phyloP scores from a whole-genome alignment of 2,888 invertebrate species.

The Calliphora vomitoria region DNA sequence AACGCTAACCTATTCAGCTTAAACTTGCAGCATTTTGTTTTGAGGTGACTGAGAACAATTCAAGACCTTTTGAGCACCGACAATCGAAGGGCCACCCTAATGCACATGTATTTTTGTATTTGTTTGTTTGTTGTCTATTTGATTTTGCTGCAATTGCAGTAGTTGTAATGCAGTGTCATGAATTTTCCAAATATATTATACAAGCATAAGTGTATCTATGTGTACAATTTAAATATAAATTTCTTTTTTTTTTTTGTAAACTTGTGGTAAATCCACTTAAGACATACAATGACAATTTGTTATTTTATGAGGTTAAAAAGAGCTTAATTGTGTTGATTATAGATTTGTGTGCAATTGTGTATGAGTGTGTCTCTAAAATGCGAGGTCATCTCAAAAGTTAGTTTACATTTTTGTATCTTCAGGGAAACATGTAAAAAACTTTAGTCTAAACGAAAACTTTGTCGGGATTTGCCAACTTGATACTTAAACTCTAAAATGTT shows the following conservation, averaged over 20 bases:
- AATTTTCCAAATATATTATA: slow-evolving; percentile 71
- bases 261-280: slow-evolving; percentile 76
- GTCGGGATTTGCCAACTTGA: too few species aligned
- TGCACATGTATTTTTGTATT: not conserved
- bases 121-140: slow-evolving; percentile 66
- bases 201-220: slow-evolving; percentile 14
- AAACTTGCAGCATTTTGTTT: too few species aligned
- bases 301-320: slow-evolving; percentile 75
- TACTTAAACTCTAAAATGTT: too few species aligned
- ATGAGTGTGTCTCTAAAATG: not conserved
- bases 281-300: slow-evolving; percentile 76
- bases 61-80: too few species aligned
- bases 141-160: slow-evolving; percentile 75
- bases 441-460: too few species aligned
- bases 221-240: slow-evolving; percentile 39
- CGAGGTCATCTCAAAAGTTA: too few species aligned
- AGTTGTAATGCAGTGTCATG: slow-evolving; percentile 74
- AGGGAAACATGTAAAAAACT: too few species aligned
- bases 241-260: slow-evolving; percentile 59
- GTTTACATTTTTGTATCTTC: too few species aligned
- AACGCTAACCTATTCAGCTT: too few species aligned
- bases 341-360: slow-evolving; percentile 52
- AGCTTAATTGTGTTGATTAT: slow-evolving; percentile 75
- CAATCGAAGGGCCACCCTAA: too few species aligned
- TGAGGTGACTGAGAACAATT: too few species aligned